phyloP scores from a whole-genome alignment of 2,113 vertebrate genomes.

The Platysteira castanea region DNA sequence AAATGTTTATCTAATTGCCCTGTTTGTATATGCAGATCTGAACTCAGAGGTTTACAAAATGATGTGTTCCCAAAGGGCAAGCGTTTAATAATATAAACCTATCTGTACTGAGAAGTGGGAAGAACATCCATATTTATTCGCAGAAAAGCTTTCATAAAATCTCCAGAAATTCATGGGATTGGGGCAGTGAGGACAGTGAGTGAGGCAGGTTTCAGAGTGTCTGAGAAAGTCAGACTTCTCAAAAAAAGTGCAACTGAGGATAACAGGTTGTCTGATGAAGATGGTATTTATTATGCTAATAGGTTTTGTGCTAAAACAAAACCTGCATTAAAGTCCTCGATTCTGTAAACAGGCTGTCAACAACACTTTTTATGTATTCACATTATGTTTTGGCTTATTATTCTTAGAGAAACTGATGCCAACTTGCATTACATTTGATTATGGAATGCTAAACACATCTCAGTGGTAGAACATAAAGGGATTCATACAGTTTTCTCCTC shows the following conservation, averaged over 20 bases:
- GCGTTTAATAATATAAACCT: not conserved
- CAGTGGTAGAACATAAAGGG: not conserved
- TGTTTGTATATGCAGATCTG: not conserved
- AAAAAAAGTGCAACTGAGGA: not conserved
- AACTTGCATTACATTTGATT: not conserved
- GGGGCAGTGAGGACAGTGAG: not conserved
- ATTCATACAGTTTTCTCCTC: not conserved
- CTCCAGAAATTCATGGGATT: not conserved
- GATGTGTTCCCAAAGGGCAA: not conserved
- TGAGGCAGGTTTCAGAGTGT: not conserved
- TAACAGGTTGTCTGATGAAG: not conserved
- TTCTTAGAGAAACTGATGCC: not conserved
- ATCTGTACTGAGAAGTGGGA: not conserved
- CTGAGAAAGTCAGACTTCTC: not conserved
- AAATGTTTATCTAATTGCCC: not conserved
- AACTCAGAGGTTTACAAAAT: not conserved
- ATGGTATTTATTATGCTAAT: not conserved
- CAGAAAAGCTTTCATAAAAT: not conserved
- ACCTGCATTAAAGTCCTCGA: not conserved
- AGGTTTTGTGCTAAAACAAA: not conserved
- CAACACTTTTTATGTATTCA: not conserved
- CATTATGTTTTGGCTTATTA: not conserved
- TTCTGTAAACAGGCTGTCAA: slow-evolving; percentile 54
- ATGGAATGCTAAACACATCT: not conserved
- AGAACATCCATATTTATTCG: not conserved